These are phyloP conservation scores for Tupaia tana DNA, from an alignment of 2,113 vertebrate species.

Conservation along the genomic window DNA sequence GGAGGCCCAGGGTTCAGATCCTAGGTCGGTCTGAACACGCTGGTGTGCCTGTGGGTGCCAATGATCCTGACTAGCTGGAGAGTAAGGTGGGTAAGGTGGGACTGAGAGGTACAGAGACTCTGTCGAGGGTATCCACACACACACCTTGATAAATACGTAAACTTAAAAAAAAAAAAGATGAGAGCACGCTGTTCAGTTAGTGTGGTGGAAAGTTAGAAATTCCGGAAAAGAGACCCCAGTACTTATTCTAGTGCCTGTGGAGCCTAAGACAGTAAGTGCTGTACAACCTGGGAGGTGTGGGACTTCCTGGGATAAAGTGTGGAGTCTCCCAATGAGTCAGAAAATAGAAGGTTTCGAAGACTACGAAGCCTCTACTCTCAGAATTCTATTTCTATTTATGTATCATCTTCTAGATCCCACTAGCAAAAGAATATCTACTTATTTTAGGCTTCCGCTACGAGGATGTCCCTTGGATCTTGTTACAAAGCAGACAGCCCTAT, in stretches of 20 bases:
- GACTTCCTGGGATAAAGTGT: not conserved
- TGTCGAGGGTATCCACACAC: no score
- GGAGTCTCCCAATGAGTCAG: not conserved
- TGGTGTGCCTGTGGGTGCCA: no score
- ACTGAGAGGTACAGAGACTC: no score
- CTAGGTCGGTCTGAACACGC: no score
- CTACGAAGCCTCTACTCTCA: not conserved
- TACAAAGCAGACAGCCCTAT: not conserved
- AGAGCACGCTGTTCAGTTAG: not conserved
- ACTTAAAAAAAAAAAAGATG: not conserved
- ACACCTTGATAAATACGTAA: no score
- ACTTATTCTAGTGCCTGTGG: not conserved
- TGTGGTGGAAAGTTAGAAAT: not conserved
- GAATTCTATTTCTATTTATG: not conserved
- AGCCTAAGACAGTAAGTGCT: not conserved
- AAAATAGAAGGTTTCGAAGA: not conserved
- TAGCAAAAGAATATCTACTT: not conserved
- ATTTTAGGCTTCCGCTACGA: not conserved
- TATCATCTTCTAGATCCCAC: not conserved
- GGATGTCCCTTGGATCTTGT: not conserved
- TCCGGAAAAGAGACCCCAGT: not conserved
- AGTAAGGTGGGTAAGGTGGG: no score
- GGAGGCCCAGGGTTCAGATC: no score
- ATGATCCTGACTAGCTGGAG: no score
- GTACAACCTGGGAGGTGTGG: fast-evolving